Evolutionary conservation across 1,140 invertebrate genomes (phyloP).

Genomic region (Meteorus sp.): DNA sequence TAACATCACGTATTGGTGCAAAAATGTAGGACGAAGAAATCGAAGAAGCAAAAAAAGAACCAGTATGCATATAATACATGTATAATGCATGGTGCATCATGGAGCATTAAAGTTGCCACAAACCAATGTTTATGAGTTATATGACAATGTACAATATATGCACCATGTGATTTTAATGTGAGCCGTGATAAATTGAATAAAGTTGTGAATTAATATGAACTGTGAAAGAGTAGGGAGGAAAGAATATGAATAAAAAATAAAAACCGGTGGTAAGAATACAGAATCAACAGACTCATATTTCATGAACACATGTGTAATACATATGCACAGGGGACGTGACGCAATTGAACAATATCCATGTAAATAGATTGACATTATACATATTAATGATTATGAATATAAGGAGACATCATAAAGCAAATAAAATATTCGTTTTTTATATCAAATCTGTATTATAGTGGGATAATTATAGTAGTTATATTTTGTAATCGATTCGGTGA

Average conservation of each 20-base stretch:
- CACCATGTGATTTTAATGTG: conserved; percentile 54
- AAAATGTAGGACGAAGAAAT: too few relatives aligned
- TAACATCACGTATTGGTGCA: too few relatives aligned
- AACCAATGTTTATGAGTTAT: conserved; percentile 44
- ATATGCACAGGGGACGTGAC: not conserved
- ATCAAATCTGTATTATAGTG: conserved; percentile 57
- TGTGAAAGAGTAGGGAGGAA: not conserved
- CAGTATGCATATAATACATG: too few relatives aligned
- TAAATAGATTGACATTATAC: conserved; percentile 54
- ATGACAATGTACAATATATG: conserved; percentile 56
- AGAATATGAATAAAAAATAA: too few relatives aligned
- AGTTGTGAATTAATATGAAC: conserved; percentile 5
- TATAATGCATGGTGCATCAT: too few relatives aligned
- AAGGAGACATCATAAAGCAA: conserved; percentile 27
- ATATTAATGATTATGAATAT: conserved; percentile 48
- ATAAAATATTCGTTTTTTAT: conserved; percentile 56
- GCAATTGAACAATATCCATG: conserved; percentile 42
- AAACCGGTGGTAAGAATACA: not conserved
- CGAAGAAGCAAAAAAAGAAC: too few relatives aligned
- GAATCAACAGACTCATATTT: not conserved
- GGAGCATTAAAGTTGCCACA: conserved; percentile 34
- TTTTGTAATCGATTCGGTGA: conserved; percentile 51
- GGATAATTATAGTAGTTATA: conserved; percentile 52
- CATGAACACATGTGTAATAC: not conserved
- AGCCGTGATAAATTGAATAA: conserved; percentile 29